Evolutionary conservation across 2,113 vertebrate genomes (phyloP).

Genomic region (Leiothrix lutea): DNA sequence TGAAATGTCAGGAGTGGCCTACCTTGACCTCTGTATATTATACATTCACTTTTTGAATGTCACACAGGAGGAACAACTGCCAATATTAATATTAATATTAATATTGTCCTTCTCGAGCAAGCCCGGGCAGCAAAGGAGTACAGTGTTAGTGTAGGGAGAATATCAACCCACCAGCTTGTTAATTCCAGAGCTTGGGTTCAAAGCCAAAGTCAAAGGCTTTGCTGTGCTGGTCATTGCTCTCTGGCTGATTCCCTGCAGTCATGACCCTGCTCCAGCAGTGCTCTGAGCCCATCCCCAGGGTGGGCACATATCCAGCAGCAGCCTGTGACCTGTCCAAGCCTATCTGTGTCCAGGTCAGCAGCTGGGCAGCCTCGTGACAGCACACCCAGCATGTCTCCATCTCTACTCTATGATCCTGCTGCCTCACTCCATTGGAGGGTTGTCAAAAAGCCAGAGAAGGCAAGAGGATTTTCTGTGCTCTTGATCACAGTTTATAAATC

Average conservation of each 20-base stretch:
- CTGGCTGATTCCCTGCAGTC: neutral
- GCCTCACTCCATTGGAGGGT: neutral
- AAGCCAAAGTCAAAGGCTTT: neutral
- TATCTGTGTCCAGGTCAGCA: neutral
- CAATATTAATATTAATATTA: neutral
- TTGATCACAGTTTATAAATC: slow-evolving; percentile 10
- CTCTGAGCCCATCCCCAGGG: accelerated
- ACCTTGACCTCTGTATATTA: neutral
- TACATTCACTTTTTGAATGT: neutral
- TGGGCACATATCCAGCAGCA: neutral
- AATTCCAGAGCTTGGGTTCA: neutral
- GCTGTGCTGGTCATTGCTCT: accelerated
- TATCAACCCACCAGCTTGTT: neutral
- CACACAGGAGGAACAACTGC: neutral
- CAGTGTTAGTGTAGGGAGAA: neutral
- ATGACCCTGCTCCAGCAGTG: neutral
- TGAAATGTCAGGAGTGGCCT: neutral
- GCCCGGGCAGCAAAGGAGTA: neutral
- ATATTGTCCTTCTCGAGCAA: neutral
- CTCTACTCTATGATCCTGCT: neutral
- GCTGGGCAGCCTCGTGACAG: neutral
- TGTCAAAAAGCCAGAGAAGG: neutral
- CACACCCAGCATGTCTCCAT: neutral
- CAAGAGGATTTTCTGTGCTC: neutral
- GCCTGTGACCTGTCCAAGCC: neutral